Conservation (phyloP, 1,140 invertebrate species). For the Cyclargus thomasi region DNA sequence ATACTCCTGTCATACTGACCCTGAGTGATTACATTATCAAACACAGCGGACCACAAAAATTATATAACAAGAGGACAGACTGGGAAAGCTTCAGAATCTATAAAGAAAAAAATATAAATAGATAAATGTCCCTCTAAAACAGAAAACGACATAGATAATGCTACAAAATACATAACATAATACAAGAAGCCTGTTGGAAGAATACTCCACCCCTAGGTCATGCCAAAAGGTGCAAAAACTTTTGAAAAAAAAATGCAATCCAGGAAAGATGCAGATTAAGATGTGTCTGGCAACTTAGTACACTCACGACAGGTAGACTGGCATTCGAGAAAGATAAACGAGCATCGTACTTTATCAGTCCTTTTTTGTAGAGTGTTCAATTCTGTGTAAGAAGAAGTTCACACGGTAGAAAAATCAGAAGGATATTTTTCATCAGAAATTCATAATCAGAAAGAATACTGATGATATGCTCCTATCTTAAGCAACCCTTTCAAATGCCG, state of each 20-base stretch:
- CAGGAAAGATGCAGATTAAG: no score
- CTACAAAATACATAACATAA: constrained; percentile 19
- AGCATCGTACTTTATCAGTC: no score
- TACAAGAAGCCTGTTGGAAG: constrained; percentile 49
- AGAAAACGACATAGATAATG: constrained; percentile 25
- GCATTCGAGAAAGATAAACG: no score
- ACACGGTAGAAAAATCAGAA: no score
- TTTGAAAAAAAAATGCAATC: background rate
- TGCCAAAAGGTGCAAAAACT: background rate
- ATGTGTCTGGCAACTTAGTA: no score
- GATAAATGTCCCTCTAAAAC: constrained; percentile 25
- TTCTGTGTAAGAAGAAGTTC: no score
- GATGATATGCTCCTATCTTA: no score
- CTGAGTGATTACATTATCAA: constrained; percentile 20
- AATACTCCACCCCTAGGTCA: background rate
- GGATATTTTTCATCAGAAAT: no score
- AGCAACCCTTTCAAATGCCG: no score
- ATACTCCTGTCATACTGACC: constrained; percentile 27
- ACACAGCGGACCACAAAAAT: background rate
- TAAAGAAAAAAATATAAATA: constrained; percentile 24
- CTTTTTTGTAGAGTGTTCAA: no score
- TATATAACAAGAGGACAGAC: constrained; percentile 26
- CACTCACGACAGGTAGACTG: no score
- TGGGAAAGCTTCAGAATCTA: constrained; percentile 25
- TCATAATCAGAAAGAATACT: no score